Base-by-base conservation (phyloP, 1,140 invertebrate species). In the Limonius californicus region DNA sequence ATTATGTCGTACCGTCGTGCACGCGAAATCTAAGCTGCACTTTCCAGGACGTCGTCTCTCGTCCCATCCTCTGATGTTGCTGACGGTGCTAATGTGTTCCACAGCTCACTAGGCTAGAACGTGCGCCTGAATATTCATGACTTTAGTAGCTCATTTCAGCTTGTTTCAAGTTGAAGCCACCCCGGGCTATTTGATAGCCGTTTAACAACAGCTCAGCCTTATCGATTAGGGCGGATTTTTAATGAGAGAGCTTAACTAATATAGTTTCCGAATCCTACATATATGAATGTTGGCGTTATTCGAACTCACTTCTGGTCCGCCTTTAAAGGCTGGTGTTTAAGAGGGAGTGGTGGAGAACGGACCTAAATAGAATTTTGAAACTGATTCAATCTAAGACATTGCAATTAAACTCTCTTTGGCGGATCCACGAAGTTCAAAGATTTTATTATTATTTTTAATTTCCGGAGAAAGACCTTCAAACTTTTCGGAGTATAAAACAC, bases 111-210 rank as follows among this genome's bases (percentile, higher is more conserved):
- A 61, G 59, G 23, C 54, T 65, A 45, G 64, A 58, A 58, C 64
- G 64, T 65, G 64, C 19, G 8, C 2, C 39, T 65, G 64, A 65
- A 65, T 65, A 65, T 65, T 65, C 64, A 65, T 65, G 64, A 65
- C 43, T 57, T 61, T 55, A 54, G 59, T 65, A 65, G 63, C 55
- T 65, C 59, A 65, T 65, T 65, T 65, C 60, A 54, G 59, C 45
- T 58, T 59, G 55, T 65, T 65, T 62, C 64, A 62, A 65, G 56
- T 60, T 65, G 45, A 23, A 58, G 16, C 50, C 60, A 54, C 55
- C 63, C 30, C 30, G 12, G 53, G 63, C 58, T 57, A 61, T 61
- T 61, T 64, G 63, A 64, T 64, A 61, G 59, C 63, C 63, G 63
- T 64, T 64, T 64, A 64, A 57, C 54, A 64, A 54, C 53, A 64